phyloP scores from a whole-genome alignment of 2,888 invertebrate genomes.

The Clistopyga incitator region DNA sequence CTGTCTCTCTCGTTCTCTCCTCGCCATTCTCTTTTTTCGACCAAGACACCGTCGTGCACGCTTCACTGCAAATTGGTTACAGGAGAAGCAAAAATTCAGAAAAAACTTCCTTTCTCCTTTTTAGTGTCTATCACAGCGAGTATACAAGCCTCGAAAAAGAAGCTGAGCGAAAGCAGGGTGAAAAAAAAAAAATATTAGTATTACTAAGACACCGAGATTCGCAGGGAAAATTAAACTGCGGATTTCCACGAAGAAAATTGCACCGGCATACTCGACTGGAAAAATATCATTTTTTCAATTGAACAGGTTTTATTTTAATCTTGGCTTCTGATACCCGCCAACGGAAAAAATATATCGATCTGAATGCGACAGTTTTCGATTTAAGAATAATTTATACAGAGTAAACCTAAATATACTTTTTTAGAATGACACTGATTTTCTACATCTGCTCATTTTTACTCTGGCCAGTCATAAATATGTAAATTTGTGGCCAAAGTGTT shows the following conservation, averaged over 20 bases:
- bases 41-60: not conserved
- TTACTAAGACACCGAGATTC: not conserved
- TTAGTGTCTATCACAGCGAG: conserved; percentile 20
- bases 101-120: conserved; percentile 35
- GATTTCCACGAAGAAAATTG: not conserved
- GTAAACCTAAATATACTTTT: too few species aligned
- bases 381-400: too few species aligned
- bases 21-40: conserved; percentile 16
- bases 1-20: conserved; percentile 42
- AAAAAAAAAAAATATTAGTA: conserved; percentile 9
- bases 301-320: too few species aligned
- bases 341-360: too few species aligned
- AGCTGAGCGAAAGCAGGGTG: not conserved
- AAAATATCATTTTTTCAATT: too few species aligned
- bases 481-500: too few species aligned
- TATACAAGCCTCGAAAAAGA: not conserved
- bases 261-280: not conserved
- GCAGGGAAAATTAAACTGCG: conserved; percentile 3
- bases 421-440: too few species aligned
- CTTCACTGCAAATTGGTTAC: conserved; percentile 57
- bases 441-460: too few species aligned
- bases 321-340: too few species aligned
- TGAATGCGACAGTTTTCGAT: too few species aligned
- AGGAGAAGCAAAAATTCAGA: conserved; percentile 40
- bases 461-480: too few species aligned